Conservation (phyloP, 2,888 invertebrate genomes). For the Synergus umbraculus region DNA sequence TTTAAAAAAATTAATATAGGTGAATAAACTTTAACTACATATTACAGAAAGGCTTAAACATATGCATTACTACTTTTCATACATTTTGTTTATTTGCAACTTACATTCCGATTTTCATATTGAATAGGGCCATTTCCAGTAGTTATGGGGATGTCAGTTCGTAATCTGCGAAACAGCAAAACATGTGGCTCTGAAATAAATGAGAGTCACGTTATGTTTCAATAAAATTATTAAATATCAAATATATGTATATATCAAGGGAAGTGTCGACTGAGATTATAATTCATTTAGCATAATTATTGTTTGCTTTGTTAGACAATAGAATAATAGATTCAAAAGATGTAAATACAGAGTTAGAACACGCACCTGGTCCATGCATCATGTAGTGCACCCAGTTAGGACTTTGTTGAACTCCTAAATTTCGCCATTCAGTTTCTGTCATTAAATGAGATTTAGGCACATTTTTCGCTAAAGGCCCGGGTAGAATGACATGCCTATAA, state of each 20-base stretch:
- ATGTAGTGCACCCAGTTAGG: conserved; percentile 94
- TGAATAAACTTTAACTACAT: too few relatives aligned
- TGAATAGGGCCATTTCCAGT: neutral
- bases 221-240: conserved; percentile 26
- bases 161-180: conserved; percentile 86
- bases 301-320: too few relatives aligned
- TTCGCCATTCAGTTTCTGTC: conserved; percentile 97
- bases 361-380: conserved; percentile 88
- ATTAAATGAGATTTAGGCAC: conserved; percentile 94
- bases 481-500: conserved; percentile 92
- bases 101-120: neutral
- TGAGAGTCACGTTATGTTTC: conserved; percentile 5
- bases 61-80: neutral
- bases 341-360: too few relatives aligned
- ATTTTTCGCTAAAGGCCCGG: conserved; percentile 88
- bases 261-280: neutral
- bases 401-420: conserved; percentile 95
- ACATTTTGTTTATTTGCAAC: neutral
- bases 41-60: neutral
- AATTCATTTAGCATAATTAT: too few relatives aligned
- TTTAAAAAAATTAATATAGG: too few relatives aligned
- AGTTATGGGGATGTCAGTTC: conserved; percentile 62
- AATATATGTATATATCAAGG: conserved; percentile 23
- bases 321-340: too few relatives aligned
- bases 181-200: conserved; percentile 87